phyloP scores from a whole-genome alignment of 2,797 vertebrate genomes.

The Syncerus caffer region DNA sequence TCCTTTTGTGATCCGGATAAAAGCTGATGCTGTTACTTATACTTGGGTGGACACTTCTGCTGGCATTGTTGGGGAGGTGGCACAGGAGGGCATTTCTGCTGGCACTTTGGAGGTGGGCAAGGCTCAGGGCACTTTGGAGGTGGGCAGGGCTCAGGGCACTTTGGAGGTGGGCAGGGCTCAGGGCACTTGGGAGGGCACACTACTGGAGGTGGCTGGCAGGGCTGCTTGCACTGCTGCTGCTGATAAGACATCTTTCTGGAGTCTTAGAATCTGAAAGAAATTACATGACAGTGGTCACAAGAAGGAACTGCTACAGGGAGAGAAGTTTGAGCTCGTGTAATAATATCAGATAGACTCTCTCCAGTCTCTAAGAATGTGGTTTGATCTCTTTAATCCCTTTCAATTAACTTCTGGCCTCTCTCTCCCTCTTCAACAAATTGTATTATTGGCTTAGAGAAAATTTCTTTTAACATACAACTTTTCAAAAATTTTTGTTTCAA shows the following conservation, averaged over 20 bases:
- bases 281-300: background rate
- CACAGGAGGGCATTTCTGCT: slow-evolving; percentile 44
- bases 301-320: background rate
- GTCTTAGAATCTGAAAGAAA: background rate
- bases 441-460: background rate
- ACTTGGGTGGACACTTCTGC: slow-evolving; percentile 32
- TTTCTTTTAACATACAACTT: background rate
- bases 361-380: fast-evolving
- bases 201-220: slow-evolving; percentile 56
- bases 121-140: background rate
- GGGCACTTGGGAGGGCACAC: slow-evolving; percentile 1
- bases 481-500: background rate
- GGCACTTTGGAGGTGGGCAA: background rate
- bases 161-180: too few species aligned
- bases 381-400: background rate
- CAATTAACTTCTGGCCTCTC: fast-evolving
- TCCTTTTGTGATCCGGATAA: background rate
- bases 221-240: slow-evolving; percentile 63
- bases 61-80: background rate
- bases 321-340: background rate
- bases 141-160: too few species aligned
- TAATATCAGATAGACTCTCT: background rate
- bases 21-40: background rate
- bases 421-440: background rate
- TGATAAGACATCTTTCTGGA: slow-evolving; percentile 49